Conservation (phyloP, 2,797 vertebrate species). For the Florisuga fusca region DNA sequence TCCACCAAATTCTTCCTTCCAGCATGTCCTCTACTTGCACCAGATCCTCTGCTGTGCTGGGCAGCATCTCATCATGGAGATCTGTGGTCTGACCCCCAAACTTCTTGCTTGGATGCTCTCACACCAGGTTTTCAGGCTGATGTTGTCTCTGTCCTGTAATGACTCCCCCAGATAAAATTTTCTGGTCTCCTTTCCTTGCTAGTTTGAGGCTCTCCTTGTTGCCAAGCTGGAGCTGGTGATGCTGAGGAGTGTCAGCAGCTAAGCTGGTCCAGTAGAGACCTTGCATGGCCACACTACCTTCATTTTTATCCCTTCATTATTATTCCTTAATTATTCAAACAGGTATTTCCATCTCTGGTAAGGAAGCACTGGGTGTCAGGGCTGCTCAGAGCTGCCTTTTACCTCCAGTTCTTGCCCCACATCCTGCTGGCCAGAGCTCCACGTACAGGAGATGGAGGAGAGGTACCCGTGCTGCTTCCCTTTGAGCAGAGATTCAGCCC, state of each 20-base stretch:
- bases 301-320: not conserved
- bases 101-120: not conserved
- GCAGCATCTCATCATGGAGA: not conserved
- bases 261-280: not conserved
- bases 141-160: not conserved
- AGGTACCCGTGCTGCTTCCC: not conserved
- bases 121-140: not conserved
- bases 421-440: fast-evolving
- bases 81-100: fast-evolving
- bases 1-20: not conserved
- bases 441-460: not conserved
- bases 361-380: not conserved
- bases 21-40: fast-evolving
- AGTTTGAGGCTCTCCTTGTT: not conserved
- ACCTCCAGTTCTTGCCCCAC: not conserved
- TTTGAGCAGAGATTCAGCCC: constrained; percentile 1
- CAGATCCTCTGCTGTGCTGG: fast-evolving
- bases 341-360: not conserved
- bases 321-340: not conserved
- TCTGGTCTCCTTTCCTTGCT: not conserved
- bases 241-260: not conserved
- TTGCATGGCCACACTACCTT: fast-evolving
- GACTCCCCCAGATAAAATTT: not conserved
- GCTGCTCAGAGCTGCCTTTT: not conserved
- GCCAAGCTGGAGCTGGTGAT: not conserved